Evolutionary conservation across 2,113 vertebrate genomes (phyloP), one percentile per base, ranked within the genome.

Genomic region (Urocolius indicus): DNA sequence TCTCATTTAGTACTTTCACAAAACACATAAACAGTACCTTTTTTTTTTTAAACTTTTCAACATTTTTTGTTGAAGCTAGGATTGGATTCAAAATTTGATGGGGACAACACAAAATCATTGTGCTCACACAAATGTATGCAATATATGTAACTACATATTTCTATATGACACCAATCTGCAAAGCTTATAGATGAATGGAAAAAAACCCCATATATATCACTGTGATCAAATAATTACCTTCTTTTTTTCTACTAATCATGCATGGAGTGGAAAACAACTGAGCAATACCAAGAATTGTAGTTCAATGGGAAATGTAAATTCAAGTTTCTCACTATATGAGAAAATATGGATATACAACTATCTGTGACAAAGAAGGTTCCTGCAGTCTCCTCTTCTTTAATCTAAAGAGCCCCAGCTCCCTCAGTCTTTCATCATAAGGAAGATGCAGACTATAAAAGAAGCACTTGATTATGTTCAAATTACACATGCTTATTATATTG

Each of bases 151-250:
- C 15, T 51, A 5, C 16, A 24, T 24, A 11, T 16, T 85, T 72
- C 48, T 46, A 1, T 54, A 24, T 46, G 24, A 67, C 14, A 52
- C 7, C 26, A 49, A 5, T 32, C 21, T 77, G 30, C 15, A 91
- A 81, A 74, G 17, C 2, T 49, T 13, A 16, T 27, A 46, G 15
- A 13, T 32, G 43, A 75, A 71, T 45, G n/a, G 46, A 67, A 66
- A 65, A 68, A 52, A 48, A 0, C 15, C 51, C 11, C 36, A 32
- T 32, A 16, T 2, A 0, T 65, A 29, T 21, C 13, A 63, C 5
- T 38, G 5, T 52, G 29, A 57, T 57, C 13, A 72, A 75, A 86
- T 18, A 34, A 5, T 54, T 41, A 6, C 24, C 22, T 74, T 48
- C 6, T 0, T n/a, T 89, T 89, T 69, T 69, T 49, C 14, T 68